Base-by-base conservation (phyloP, 2,888 invertebrate genomes). In the Lasiommata megera region DNA sequence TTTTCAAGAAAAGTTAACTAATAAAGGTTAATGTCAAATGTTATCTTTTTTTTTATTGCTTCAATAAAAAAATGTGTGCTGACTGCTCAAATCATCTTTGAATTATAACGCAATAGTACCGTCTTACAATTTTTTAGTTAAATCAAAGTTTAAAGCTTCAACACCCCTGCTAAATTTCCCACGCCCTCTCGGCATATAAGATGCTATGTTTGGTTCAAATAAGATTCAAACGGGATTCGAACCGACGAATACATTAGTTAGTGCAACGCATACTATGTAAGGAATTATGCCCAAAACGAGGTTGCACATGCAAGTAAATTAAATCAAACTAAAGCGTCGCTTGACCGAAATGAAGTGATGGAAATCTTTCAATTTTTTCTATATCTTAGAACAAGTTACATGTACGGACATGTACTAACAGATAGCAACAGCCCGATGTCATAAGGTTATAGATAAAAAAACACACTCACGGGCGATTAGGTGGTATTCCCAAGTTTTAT, bases 171-270 rank as follows among this genome's bases (percentile, higher is more conserved):
- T 11, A 34, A 34, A 34, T 34, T 11, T 11, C 11, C 11, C 34
- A 34, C 11, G 11, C 34, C 11, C 11, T 34, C 34, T 34, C 11
- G 11, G 11, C 9, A 34, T 34, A 34, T 34, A 3, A 51, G 46
- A 58, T 31, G 46, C 63, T 58, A 58, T 58, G 61, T 63, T 58
- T 56, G 63, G 63, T 31, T 9, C 47, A 44, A 16, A 56, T 58
- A 54, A 56, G 54, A 63, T 61, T 58, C 58, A 58, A 63, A 63
- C 61, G 41, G 47, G 61, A 47, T 58, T 47, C 36, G 37, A 54
- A 36, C 37, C 41, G 44, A 44, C 54, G 63, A 58, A 61, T 63
- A 57, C 41, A 59, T 62, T 59, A 60, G 53, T 44, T 17, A 36
- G 44, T 56, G 17, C 36, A 52, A 41, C 34, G 11, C 23, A 16